A percentile compares a stretch with the other conserved stretches of the same genome.
phyloP scores from a whole-genome alignment of 64 coral and sea anemone genomes.

The Acropora yongei region DNA sequence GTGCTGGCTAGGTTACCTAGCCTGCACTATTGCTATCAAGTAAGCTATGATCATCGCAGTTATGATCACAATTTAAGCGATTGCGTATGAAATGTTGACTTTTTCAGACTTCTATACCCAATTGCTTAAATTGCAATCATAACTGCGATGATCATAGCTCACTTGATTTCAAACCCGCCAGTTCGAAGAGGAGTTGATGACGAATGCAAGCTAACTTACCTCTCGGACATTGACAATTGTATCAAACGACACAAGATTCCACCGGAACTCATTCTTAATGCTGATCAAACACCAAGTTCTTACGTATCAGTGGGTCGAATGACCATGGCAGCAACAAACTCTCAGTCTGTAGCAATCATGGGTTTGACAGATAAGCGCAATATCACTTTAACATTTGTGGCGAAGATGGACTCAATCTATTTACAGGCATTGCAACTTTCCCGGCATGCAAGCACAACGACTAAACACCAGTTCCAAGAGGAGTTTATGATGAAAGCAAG shows the following conservation, averaged over 20 bases:
- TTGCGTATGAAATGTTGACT: no score
- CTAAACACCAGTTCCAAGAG: slow-evolving; percentile 50
- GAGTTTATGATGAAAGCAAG: slow-evolving; percentile 51
- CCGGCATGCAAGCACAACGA: slow-evolving; percentile 58
- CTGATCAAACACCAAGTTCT: background rate
- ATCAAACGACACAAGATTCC: slow-evolving; percentile 35
- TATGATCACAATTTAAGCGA: no score
- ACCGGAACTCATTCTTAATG: slow-evolving; percentile 21
- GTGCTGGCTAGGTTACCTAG: no score
- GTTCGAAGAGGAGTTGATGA: slow-evolving; percentile 54
- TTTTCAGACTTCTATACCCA: no score
- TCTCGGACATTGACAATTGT: background rate
- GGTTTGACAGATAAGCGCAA: slow-evolving; percentile 59
- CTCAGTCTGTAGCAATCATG: slow-evolving; percentile 61
- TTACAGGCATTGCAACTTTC: slow-evolving; percentile 42
- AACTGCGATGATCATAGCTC: no score
- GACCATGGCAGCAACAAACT: slow-evolving; percentile 44
- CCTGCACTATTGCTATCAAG: no score
- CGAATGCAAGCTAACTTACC: slow-evolving; percentile 47
- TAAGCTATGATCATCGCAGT: no score
- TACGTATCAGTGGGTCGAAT: slow-evolving; percentile 51
- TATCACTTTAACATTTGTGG: slow-evolving; percentile 59
- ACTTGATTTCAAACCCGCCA: background rate
- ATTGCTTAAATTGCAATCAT: no score
- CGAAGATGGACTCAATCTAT: background rate